phyloP scores from a whole-genome alignment of 2,888 invertebrate species.

The Mylabris sibirica region DNA sequence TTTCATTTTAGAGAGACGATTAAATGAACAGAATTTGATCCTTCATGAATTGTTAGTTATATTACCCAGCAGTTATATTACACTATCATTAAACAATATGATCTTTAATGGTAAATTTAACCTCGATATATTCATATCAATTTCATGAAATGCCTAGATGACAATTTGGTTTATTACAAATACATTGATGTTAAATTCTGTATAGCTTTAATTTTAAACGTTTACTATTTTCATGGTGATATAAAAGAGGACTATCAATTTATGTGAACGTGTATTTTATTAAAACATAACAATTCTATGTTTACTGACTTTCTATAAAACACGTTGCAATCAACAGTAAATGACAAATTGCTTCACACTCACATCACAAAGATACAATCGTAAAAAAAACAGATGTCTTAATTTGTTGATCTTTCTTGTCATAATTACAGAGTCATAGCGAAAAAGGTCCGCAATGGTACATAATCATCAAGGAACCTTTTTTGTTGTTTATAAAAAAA shows the following conservation, averaged over 20 bases:
- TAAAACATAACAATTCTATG: neutral
- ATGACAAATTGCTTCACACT: neutral
- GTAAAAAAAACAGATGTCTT: no score
- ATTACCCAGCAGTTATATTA: neutral
- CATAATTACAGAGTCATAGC: neutral
- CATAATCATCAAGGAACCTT: no score
- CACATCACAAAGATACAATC: neutral
- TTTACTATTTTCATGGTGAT: conserved; percentile 4
- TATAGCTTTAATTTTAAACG: neutral
- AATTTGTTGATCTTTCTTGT: neutral
- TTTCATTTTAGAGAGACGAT: neutral
- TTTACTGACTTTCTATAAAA: neutral
- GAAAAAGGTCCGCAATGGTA: neutral
- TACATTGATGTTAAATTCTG: neutral
- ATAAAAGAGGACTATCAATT: neutral
- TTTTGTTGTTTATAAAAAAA: no score
- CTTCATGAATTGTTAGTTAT: neutral
- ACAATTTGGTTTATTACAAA: conserved; percentile 1
- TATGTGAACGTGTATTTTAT: neutral
- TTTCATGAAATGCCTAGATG: neutral
- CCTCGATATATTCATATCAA: neutral
- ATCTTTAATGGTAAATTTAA: neutral
- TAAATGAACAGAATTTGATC: neutral
- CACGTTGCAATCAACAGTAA: neutral
- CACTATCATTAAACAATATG: neutral